A percentile compares a stretch with the other conserved stretches of the same genome.
phyloP scores from a whole-genome alignment of 2,797 vertebrate genomes.

The Antrozous pallidus region DNA sequence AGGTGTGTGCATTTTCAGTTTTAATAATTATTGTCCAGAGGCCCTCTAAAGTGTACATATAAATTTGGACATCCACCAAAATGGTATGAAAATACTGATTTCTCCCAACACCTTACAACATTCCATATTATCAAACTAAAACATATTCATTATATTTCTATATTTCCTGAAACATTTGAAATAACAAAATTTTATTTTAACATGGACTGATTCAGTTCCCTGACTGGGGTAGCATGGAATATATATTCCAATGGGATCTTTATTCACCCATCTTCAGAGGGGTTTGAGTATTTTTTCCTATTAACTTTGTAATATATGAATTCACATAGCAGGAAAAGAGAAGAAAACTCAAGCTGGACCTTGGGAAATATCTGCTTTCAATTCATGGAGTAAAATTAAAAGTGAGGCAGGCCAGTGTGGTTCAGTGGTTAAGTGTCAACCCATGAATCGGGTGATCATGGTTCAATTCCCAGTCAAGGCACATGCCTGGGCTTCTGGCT shows the following conservation, averaged over 20 bases:
- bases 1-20: background rate
- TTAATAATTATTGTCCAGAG: background rate
- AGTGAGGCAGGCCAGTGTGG: too few relatives aligned
- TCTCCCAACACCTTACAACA: background rate
- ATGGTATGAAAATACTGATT: background rate
- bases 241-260: background rate
- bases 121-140: background rate
- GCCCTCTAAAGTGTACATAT: background rate
- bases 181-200: background rate
- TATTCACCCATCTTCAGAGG: background rate
- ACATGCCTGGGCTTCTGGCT: too few relatives aligned
- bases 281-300: background rate
- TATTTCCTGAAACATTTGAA: background rate
- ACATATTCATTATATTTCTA: background rate
- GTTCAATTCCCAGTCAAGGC: too few relatives aligned
- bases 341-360: background rate
- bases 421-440: too few relatives aligned
- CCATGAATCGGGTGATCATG: too few relatives aligned
- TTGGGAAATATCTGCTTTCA: background rate
- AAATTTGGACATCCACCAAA: background rate
- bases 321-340: background rate
- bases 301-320: background rate
- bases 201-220: background rate
- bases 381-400: constrained; percentile 26
- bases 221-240: background rate